phyloP scores from a whole-genome alignment of 2,888 invertebrate species.

The Augiades crinisus region DNA sequence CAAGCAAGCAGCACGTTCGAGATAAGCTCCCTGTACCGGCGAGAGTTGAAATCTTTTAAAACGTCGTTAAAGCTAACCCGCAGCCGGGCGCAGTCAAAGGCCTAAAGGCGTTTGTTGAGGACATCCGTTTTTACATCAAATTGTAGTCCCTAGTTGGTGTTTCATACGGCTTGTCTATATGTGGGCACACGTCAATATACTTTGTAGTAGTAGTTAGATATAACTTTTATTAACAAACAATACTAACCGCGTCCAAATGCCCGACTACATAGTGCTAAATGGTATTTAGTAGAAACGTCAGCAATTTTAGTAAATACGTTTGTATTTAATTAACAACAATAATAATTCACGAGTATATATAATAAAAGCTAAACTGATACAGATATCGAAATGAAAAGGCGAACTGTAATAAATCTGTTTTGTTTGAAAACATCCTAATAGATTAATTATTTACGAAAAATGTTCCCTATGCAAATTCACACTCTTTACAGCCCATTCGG shows the following conservation, averaged over 20 bases:
- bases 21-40: slow-evolving; percentile 70
- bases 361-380: too few relatives aligned
- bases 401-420: background rate
- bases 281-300: too few relatives aligned
- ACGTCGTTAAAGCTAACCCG: slow-evolving; percentile 78
- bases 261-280: too few relatives aligned
- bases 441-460: slow-evolving; percentile 79
- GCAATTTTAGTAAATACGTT: too few relatives aligned
- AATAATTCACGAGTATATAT: too few relatives aligned
- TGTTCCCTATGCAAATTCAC: slow-evolving; percentile 78
- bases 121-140: background rate
- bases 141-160: background rate
- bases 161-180: too few relatives aligned
- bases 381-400: too few relatives aligned
- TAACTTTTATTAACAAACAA: too few relatives aligned
- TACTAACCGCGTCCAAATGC: too few relatives aligned
- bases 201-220: too few relatives aligned
- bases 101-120: slow-evolving; percentile 44
- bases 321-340: too few relatives aligned
- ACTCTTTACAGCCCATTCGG: slow-evolving; percentile 76
- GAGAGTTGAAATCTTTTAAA: slow-evolving; percentile 76
- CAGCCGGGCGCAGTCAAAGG: slow-evolving; percentile 67
- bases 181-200: too few relatives aligned
- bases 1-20: slow-evolving; percentile 68
- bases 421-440: background rate